A percentile compares a stretch with the other conserved stretches of the same genome.
phyloP scores from a whole-genome alignment of 2,113 vertebrate species.

The Barbus barbus region DNA sequence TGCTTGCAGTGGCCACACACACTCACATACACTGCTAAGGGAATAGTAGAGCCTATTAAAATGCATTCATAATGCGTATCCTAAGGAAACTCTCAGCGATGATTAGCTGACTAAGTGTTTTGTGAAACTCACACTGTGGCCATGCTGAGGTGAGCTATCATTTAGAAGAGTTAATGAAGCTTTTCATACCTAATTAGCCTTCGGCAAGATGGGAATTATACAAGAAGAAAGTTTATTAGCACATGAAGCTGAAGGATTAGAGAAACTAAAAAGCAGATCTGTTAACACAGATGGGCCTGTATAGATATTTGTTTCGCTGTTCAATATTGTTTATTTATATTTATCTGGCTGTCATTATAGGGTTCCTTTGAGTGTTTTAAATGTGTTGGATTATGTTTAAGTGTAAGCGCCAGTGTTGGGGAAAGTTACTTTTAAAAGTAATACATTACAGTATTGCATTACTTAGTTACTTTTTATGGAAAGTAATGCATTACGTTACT shows the following conservation, averaged over 20 bases:
- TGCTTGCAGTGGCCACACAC: slow-evolving; percentile 18
- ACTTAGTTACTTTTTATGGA: too few relatives aligned
- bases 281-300: neutral
- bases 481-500: too few relatives aligned
- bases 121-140: slow-evolving; percentile 17
- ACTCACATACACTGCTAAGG: slow-evolving; percentile 23
- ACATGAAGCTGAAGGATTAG: slow-evolving; percentile 7
- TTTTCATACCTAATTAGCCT: slow-evolving; percentile 41
- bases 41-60: slow-evolving; percentile 15
- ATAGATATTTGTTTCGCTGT: neutral
- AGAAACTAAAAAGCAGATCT: slow-evolving; percentile 17
- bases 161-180: slow-evolving; percentile 43
- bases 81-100: slow-evolving; percentile 31
- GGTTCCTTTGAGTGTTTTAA: too few relatives aligned
- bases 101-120: slow-evolving; percentile 45
- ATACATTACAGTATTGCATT: too few relatives aligned
- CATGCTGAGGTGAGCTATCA: slow-evolving; percentile 24
- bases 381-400: too few relatives aligned
- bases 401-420: too few relatives aligned
- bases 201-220: slow-evolving; percentile 30
- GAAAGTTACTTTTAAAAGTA: too few relatives aligned
- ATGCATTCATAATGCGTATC: neutral
- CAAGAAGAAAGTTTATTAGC: slow-evolving; percentile 27
- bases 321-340: neutral
- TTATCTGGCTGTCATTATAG: neutral